Conservation (phyloP, 2,113 vertebrate genomes). For the Ranitomeya variabilis region DNA sequence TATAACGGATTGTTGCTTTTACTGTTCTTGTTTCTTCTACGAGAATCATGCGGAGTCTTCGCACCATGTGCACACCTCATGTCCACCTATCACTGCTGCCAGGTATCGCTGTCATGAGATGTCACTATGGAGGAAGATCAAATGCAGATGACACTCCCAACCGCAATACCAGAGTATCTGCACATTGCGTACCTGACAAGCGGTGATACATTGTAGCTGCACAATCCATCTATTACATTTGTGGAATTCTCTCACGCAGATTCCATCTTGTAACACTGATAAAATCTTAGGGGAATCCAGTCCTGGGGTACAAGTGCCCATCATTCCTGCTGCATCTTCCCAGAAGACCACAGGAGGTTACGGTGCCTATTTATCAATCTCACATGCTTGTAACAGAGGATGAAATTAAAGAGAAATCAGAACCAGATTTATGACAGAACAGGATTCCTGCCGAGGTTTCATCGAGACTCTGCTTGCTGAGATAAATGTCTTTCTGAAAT, state of each 20-base stretch:
- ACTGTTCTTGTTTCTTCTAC: not conserved
- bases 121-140: not conserved
- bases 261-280: not conserved
- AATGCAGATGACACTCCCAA: not conserved
- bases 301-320: constrained; percentile 1
- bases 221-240: not conserved
- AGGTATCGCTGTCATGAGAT: not conserved
- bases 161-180: not conserved
- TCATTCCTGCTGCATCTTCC: constrained; percentile 23
- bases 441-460: not conserved
- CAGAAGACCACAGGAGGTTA: constrained; percentile 28
- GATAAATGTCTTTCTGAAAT: constrained; percentile 16
- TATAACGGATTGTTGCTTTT: not conserved
- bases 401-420: constrained; percentile 12
- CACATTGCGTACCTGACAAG: not conserved
- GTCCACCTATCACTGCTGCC: not conserved
- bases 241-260: constrained; percentile 28
- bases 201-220: not conserved
- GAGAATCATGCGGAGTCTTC: not conserved
- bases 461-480: not conserved
- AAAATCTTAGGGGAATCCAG: not conserved
- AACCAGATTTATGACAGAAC: constrained; percentile 31
- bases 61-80: constrained; percentile 25
- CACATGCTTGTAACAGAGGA: not conserved
- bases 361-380: constrained; percentile 15